phyloP scores from a whole-genome alignment of 30 jellyfish, hydroid and myxozoan genomes.

The Phacellophora camtschatica region DNA sequence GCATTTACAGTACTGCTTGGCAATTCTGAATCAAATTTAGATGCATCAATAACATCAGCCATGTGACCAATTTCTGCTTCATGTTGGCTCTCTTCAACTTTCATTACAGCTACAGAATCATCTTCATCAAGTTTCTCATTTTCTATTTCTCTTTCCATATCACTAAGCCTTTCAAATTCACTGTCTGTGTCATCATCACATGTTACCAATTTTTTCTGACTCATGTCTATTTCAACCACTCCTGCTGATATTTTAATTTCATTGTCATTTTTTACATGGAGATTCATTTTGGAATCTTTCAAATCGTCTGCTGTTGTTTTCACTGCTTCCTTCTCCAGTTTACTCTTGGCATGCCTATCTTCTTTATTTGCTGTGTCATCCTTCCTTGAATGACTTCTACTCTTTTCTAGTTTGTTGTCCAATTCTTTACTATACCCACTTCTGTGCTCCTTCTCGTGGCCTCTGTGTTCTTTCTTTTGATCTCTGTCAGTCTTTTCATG shows the following conservation, averaged over 20 bases:
- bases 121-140: background rate
- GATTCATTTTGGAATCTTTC: background rate
- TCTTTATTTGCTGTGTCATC: background rate
- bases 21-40: background rate
- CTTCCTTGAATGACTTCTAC: background rate
- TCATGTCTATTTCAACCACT: background rate
- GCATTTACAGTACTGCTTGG: background rate
- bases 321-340: background rate
- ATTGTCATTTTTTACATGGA: background rate
- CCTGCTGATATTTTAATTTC: background rate
- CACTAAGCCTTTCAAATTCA: conserved; percentile 62
- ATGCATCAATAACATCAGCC: background rate
- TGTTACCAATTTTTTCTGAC: no score
- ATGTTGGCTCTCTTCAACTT: background rate
- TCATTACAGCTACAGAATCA: background rate
- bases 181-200: conserved; percentile 64
- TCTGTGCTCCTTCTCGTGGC: background rate
- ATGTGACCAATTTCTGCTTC: background rate
- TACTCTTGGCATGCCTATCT: background rate
- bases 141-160: conserved; percentile 43
- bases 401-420: no score
- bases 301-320: background rate
- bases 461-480: background rate
- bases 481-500: background rate
- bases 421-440: background rate